Evolutionary conservation across 37 sponge, comb jelly and placozoan species (phyloP).

Genomic region (Oscarella lobularis): DNA sequence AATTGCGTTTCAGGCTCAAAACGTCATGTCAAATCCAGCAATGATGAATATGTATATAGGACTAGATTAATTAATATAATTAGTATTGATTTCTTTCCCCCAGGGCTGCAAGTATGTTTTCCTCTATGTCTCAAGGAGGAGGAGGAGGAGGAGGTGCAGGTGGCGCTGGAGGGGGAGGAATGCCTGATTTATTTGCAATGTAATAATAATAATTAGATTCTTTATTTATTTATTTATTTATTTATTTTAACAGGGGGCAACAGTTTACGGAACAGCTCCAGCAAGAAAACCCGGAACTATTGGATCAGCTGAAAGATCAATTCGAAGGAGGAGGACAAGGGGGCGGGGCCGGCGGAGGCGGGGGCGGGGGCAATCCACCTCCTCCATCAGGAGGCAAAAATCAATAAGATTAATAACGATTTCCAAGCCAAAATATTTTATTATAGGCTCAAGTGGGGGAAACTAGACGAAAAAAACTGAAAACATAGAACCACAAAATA

Average conservation of each 20-base stretch:
- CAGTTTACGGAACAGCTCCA: background rate
- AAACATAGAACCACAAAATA: too few species aligned
- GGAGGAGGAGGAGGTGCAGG: background rate
- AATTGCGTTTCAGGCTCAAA: background rate
- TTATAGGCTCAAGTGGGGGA: too few species aligned
- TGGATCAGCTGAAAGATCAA: background rate
- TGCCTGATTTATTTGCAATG: background rate
- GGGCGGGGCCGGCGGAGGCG: too few species aligned
- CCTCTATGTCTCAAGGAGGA: background rate
- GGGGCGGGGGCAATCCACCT: too few species aligned
- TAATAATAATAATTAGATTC: background rate
- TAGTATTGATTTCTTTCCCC: too few species aligned
- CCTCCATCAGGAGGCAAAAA: too few species aligned
- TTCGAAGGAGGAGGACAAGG: background rate
- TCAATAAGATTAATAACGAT: too few species aligned
- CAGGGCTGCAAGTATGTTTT: background rate
- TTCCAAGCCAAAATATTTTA: too few species aligned
- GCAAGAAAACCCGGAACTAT: background rate
- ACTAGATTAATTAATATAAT: constrained; percentile 1
- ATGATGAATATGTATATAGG: background rate
- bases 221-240: background rate
- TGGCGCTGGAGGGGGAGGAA: background rate
- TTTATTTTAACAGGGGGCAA: background rate
- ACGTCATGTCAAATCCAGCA: background rate
- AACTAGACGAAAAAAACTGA: too few species aligned